Evolutionary conservation across 2,113 vertebrate genomes (phyloP), one percentile per base, ranked within the genome.

Genomic region (Ivindomyrus marchei): DNA sequence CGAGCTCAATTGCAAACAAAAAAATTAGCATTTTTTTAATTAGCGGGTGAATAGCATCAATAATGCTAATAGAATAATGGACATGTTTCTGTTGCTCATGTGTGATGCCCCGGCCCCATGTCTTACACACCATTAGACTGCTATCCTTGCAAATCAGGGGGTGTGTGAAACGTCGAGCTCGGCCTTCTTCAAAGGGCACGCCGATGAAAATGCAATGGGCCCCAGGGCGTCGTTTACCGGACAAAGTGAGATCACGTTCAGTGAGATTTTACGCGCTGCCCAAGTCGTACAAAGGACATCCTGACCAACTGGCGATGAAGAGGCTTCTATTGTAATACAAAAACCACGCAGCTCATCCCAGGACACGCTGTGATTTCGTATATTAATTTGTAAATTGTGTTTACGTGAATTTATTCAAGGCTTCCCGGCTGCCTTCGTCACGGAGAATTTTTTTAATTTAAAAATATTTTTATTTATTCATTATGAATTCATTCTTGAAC

Each of bases 1-100:
- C 85, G 24, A 87, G 85, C 85, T 87, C 85, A 87, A 87, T 13
- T 8, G 49, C 85, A 53, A 87, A 87, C 85, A 56, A 31, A 27
- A 49, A 53, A 52, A 87, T 39, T 39, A 19, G 31, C 50, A 52
- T 87, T 53, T 87, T 87, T 86, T 53, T 52, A 56, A 87, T 27
- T 87, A 27, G n/a, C 24, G 21, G 49, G 47, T 53, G 50, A 87
- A 53, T 39, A 50, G 45, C 85, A 31, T 87, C 10, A 39, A n/a
- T 50, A 52, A 50, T 52, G 62, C n/a, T 27, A 27, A 66, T 13
- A 27, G 24, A 66, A 31, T 70, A 27, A 31, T 13, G n/a, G 62
- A 70, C 62, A 31, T 27, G 10, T 11, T 31, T 27, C 62, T 24
- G 31, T 3, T 7, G 19, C 39, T 39, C 74, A 39, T 0, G 15